A percentile compares a stretch with the other conserved stretches of the same genome.
These are phyloP conservation scores for Gymnocephalus cernua DNA, from an alignment of 2,113 vertebrate species.

Conservation along the genomic window DNA sequence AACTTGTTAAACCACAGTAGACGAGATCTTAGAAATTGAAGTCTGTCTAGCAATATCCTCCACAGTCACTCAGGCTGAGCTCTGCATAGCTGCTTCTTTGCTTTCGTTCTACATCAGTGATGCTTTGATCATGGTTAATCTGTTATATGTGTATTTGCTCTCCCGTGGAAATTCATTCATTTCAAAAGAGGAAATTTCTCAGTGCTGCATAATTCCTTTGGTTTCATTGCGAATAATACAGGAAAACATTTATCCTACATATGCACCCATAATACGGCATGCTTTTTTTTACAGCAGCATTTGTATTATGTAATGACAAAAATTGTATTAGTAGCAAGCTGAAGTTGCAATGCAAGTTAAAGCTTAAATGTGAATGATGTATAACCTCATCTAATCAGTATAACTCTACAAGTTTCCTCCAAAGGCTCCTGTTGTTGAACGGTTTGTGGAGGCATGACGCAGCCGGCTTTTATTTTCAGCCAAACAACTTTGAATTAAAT, in stretches of 20 bases:
- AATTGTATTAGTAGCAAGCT: background rate
- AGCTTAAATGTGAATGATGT: background rate
- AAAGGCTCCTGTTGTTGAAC: background rate
- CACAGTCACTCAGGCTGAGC: background rate
- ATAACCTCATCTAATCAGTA: background rate
- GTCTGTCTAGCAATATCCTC: background rate
- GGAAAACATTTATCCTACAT: slow-evolving; percentile 4
- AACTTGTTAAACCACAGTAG: background rate
- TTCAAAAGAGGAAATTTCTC: slow-evolving; percentile 13
- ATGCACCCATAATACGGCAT: background rate
- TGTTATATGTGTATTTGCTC: background rate
- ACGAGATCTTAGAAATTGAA: background rate
- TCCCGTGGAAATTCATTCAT: slow-evolving; percentile 9
- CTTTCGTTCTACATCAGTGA: slow-evolving; percentile 3
- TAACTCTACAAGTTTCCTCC: background rate
- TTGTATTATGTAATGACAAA: background rate
- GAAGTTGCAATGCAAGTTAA: background rate
- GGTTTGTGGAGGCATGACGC: background rate
- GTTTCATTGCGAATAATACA: background rate
- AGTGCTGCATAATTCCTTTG: slow-evolving; percentile 1
- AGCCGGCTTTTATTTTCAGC: slow-evolving; percentile 20
- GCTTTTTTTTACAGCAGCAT: background rate
- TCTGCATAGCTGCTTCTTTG: background rate
- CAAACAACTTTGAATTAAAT: slow-evolving; percentile 36
- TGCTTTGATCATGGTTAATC: slow-evolving; percentile 45